These are phyloP conservation scores for Platypus cylindrus DNA, from an alignment of 2,888 invertebrate species.

Conservation along the genomic window DNA sequence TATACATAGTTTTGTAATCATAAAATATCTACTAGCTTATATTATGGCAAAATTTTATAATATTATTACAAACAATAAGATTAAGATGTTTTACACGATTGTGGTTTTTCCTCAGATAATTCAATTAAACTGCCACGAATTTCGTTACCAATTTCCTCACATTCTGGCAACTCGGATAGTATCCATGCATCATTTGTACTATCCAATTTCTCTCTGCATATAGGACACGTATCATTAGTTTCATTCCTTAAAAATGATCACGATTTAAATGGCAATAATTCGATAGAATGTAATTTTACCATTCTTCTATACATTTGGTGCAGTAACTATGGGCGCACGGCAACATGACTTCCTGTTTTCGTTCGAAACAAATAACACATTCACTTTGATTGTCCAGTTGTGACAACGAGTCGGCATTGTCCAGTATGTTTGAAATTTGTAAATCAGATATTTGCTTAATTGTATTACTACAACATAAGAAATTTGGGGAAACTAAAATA, in stretches of 20 bases:
- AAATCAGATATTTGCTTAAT: too few relatives aligned
- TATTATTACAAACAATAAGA: too few relatives aligned
- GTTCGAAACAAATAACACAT: slow-evolving; percentile 62
- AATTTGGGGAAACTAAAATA: too few relatives aligned
- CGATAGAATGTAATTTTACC: slow-evolving; percentile 34
- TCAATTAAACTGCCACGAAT: slow-evolving; percentile 37
- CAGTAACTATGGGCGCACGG: slow-evolving; percentile 62
- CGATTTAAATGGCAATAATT: neutral
- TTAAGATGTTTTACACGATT: slow-evolving; percentile 20
- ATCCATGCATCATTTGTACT: slow-evolving; percentile 55
- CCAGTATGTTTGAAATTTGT: slow-evolving; percentile 32
- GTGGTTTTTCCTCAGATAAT: slow-evolving; percentile 23
- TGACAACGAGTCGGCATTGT: slow-evolving; percentile 19
- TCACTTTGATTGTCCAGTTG: slow-evolving; percentile 32
- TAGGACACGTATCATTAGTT: slow-evolving; percentile 55
- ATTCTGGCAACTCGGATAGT: slow-evolving; percentile 46
- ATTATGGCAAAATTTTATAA: too few relatives aligned
- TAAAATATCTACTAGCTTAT: too few relatives aligned
- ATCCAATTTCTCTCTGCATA: slow-evolving; percentile 49
- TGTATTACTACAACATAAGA: too few relatives aligned
- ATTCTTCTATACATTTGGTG: slow-evolving; percentile 56
- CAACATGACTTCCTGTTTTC: slow-evolving; percentile 52
- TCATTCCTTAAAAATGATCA: slow-evolving; percentile 41
- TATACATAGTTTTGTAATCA: too few relatives aligned
- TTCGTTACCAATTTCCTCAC: slow-evolving; percentile 44